Percentiles rank a stretch among this genome's conserved stretches.
phyloP scores from a whole-genome alignment of 2,113 vertebrate genomes.

The Rhodinocichla rosea region DNA sequence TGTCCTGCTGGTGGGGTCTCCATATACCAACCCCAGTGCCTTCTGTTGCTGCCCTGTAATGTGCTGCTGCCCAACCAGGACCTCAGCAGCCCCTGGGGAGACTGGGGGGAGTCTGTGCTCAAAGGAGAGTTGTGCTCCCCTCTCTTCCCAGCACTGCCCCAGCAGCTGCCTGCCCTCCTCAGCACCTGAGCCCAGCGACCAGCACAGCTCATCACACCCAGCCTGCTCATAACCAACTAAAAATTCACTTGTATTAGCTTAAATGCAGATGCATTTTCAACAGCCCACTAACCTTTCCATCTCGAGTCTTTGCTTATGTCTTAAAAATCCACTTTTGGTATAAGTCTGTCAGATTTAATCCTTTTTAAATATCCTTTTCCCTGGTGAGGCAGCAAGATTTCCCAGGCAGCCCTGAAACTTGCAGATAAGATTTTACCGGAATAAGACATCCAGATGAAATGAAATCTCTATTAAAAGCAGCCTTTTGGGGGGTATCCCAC shows the following conservation, averaged over 20 bases:
- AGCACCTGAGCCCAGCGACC: neutral
- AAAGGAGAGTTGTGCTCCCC: neutral
- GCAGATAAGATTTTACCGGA: slow-evolving; percentile 29
- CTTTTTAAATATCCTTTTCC: slow-evolving; percentile 58
- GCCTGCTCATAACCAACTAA: neutral
- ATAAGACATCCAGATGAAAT: neutral
- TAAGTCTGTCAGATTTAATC: slow-evolving; percentile 45
- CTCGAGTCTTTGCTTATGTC: slow-evolving; percentile 1
- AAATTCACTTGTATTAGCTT: slow-evolving; percentile 17
- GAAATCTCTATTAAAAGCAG: neutral
- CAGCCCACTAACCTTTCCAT: slow-evolving; percentile 30
- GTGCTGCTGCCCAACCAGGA: neutral
- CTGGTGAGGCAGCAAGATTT: slow-evolving; percentile 26
- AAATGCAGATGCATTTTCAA: neutral
- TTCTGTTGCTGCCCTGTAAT: accelerated
- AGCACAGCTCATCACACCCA: neutral
- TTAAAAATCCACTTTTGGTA: slow-evolving; percentile 22
- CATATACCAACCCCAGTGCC: accelerated
- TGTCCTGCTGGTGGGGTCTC: neutral
- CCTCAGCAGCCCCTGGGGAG: accelerated
- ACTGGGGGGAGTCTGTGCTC: neutral
- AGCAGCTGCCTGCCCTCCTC: neutral
- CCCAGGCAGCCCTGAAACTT: slow-evolving; percentile 29
- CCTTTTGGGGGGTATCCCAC: slow-evolving; percentile 5
- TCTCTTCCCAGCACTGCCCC: neutral